Evolutionary conservation across 2,797 vertebrate genomes (phyloP).

Genomic region (Hemitrygon akajei): DNA sequence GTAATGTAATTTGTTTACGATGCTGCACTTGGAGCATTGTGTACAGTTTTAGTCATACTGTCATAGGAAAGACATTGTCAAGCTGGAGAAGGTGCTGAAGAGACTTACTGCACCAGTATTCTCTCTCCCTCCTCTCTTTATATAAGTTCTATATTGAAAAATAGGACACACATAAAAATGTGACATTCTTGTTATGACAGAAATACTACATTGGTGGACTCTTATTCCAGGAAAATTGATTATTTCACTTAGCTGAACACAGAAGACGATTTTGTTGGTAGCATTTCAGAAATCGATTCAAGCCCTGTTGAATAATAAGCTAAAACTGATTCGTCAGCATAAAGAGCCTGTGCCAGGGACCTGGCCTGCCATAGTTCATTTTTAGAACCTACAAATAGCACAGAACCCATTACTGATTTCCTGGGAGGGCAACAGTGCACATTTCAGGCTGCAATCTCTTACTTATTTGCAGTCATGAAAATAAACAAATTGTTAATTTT

Average conservation of each 20-base stretch:
- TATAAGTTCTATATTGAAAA: neutral
- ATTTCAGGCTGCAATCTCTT: neutral
- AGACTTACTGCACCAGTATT: no score
- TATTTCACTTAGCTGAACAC: neutral
- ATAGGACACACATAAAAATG: neutral
- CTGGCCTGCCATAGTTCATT: neutral
- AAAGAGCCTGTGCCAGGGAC: neutral
- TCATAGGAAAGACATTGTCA: no score
- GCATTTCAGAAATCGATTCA: neutral
- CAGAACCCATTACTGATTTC: neutral
- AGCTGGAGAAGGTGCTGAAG: no score
- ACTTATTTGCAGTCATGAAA: neutral
- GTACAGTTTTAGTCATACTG: no score
- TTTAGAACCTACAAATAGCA: neutral
- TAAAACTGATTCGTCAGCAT: neutral
- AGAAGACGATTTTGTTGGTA: neutral
- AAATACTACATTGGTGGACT: neutral
- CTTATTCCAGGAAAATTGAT: neutral
- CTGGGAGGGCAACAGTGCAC: neutral
- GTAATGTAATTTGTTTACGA: no score
- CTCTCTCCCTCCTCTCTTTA: no score
- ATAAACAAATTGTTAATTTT: conserved; percentile 3
- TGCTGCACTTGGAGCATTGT: no score
- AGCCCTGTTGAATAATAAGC: neutral
- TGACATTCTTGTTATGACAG: neutral